phyloP scores from a whole-genome alignment of 2,888 invertebrate genomes.

The Polydrusus tereticollis region DNA sequence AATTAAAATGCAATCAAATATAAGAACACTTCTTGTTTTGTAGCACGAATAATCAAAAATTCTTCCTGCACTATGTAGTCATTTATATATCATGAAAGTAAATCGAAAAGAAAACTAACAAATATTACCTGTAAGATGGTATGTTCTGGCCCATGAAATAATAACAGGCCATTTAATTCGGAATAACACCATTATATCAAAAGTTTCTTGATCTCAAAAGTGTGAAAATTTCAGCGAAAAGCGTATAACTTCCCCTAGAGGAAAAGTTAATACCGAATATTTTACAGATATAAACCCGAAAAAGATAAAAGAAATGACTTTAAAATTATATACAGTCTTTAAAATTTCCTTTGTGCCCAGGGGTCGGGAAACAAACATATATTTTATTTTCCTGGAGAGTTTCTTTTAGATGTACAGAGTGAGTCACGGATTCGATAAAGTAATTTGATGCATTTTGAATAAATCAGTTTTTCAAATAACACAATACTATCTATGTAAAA shows the following conservation, averaged over 20 bases:
- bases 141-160: slow-evolving; percentile 29
- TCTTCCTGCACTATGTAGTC: no score
- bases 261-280: slow-evolving; percentile 59
- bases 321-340: slow-evolving; percentile 54
- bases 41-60: no score
- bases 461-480: no score
- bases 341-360: slow-evolving; percentile 49
- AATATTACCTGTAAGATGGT: neutral
- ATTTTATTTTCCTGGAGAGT: slow-evolving; percentile 30
- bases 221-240: slow-evolving; percentile 53
- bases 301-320: slow-evolving; percentile 56
- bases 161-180: slow-evolving; percentile 54
- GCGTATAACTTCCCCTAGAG: slow-evolving; percentile 47
- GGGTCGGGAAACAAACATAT: slow-evolving; percentile 51
- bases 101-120: neutral
- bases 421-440: neutral
- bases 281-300: slow-evolving; percentile 59
- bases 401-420: slow-evolving; percentile 9
- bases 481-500: no score
- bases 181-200: slow-evolving; percentile 56
- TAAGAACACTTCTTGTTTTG: no score
- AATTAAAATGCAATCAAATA: no score
- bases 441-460: no score
- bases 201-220: slow-evolving; percentile 57
- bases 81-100: no score